Conservation (phyloP, 2,797 vertebrate genomes). For the Morus bassanus region DNA sequence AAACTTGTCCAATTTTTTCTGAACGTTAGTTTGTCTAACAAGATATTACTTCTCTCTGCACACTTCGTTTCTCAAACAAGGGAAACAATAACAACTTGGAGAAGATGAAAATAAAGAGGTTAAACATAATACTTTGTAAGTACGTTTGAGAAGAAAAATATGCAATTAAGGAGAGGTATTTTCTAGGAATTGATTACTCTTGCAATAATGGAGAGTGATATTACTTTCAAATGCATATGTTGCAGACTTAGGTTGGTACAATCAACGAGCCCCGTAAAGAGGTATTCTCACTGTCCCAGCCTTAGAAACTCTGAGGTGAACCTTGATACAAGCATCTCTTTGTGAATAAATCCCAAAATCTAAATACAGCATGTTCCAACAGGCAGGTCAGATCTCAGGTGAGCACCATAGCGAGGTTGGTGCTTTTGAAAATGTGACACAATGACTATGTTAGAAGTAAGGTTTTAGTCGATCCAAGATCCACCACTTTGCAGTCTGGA, state of each 20-base stretch:
- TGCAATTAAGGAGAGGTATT: not conserved
- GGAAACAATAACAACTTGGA: not conserved
- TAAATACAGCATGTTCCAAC: not conserved
- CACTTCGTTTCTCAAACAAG: not conserved
- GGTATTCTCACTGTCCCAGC: not conserved
- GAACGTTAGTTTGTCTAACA: not conserved
- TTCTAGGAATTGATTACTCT: not conserved
- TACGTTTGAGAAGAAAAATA: not conserved
- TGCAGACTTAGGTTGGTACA: not conserved
- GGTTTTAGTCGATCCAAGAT: not conserved
- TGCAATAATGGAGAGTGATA: not conserved
- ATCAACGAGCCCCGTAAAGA: not conserved
- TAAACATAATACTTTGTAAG: not conserved
- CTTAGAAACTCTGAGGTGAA: not conserved
- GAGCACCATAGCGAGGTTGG: not conserved
- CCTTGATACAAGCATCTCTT: not conserved
- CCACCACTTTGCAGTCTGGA: not conserved
- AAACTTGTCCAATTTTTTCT: not conserved
- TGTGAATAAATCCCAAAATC: not conserved
- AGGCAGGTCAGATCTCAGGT: not conserved
- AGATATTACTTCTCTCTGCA: not conserved
- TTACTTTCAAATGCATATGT: not conserved
- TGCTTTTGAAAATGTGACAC: not conserved
- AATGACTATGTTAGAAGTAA: not conserved
- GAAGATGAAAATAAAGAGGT: not conserved